Base-by-base conservation (phyloP, 2,797 vertebrate genomes). In the Parambassis ranga region DNA sequence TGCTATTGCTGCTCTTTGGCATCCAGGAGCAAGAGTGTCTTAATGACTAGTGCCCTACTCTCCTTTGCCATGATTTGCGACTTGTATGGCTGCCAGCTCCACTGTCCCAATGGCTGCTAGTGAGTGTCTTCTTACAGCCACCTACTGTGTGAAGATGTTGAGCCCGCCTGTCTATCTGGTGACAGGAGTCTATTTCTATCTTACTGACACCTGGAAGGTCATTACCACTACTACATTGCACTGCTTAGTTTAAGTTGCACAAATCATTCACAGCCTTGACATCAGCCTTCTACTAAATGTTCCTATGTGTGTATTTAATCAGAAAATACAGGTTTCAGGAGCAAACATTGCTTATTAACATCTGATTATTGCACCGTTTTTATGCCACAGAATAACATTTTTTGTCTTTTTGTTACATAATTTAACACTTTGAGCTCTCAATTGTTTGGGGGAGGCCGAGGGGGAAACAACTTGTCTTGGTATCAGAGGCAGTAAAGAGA, bases 151-250 rank as follows among this genome's bases (percentile, higher is more conserved):
- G 74, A 81, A 76, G 73, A 81, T 55, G 68, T 62, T 30, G 10
- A 52, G 52, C 57, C 64, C 36, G 58, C 30, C 65, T 23, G 28
- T 58, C 50, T 78, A 37, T 67, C 43, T 66, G 31, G 71, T 80
- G 67, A 83, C 82, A 69, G 31, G 57, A 43, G 69, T 76, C 76
- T 88, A 83, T 86, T 86, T 87, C 59, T 71, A 56, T 69, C 76
- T 59, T 20, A 44, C 58, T 26, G 57, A 75, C 63, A 66, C 44
- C 81, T 78, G 59, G 56, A 82, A 73, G 74, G 72, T 77, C 74
- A 67, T 65, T 57, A 55, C 65, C 61, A 62, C 56, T 59, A 30
- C 36, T 10, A 30, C 61, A 51, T 19, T 28, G 64, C 61, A 48
- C 38, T 47, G 60, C 48, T 66, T 39, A 7, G 51, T 64, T 53